Conservation (phyloP, 2,113 vertebrate genomes). For the Takifugu flavidus region DNA sequence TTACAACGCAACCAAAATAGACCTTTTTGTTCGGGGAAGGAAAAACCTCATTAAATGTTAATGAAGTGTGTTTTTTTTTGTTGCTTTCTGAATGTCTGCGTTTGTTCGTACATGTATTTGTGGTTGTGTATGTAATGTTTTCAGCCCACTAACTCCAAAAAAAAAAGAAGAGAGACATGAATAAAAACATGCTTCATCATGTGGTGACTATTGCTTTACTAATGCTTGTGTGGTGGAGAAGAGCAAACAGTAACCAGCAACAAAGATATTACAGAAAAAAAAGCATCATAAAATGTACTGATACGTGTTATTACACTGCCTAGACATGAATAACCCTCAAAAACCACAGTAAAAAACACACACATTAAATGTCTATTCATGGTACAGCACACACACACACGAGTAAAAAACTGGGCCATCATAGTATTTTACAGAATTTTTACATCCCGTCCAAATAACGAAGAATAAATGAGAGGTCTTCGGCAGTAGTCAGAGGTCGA, state of each 20-base stretch:
- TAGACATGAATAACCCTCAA: not conserved
- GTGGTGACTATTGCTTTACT: not conserved
- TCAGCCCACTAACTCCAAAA: not conserved
- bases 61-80: no score
- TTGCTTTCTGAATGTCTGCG: no score
- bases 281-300: constrained; percentile 3
- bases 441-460: not conserved
- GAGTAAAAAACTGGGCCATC: not conserved
- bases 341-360: constrained; percentile 11
- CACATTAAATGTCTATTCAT: not conserved
- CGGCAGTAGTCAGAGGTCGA: not conserved
- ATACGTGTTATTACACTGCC: not conserved
- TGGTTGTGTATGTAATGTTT: no score
- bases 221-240: not conserved
- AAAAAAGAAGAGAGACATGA: constrained; percentile 7
- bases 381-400: constrained; percentile 4
- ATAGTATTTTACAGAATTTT: not conserved
- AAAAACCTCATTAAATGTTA: no score
- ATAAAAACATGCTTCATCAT: constrained; percentile 2
- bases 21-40: no score
- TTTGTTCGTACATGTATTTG: no score
- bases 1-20: no score
- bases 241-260: not conserved
- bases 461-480: not conserved
- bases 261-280: constrained; percentile 14